phyloP scores from a whole-genome alignment of 2,113 vertebrate genomes.

The Arizona elegans region DNA sequence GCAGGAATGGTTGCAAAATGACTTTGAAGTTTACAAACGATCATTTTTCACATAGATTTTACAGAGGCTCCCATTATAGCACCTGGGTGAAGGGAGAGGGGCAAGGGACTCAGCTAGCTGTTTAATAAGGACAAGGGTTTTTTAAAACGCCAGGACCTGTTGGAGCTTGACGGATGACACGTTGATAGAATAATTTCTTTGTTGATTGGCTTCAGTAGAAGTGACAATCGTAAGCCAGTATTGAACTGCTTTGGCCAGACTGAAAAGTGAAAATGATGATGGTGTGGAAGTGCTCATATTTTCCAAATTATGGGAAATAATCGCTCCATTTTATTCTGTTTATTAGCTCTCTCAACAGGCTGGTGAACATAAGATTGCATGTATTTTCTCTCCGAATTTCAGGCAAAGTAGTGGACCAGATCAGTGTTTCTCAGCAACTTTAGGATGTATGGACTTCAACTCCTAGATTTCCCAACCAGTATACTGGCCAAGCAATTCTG shows the following conservation, averaged over 20 bases:
- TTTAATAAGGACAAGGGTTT: not conserved
- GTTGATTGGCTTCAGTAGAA: not conserved
- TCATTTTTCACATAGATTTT: not conserved
- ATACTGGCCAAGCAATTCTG: not conserved
- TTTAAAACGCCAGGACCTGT: not conserved
- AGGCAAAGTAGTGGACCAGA: not conserved
- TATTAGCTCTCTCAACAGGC: not conserved
- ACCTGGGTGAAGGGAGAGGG: not conserved
- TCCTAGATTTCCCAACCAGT: not conserved
- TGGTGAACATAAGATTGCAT: not conserved
- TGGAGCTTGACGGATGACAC: not conserved
- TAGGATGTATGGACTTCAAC: not conserved
- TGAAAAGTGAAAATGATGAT: not conserved
- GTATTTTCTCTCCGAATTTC: not conserved
- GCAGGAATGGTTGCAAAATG: not conserved
- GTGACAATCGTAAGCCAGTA: not conserved
- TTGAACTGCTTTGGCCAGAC: not conserved
- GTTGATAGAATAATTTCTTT: not conserved
- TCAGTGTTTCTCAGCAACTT: not conserved
- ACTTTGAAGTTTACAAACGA: not conserved
- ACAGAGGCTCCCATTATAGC: not conserved
- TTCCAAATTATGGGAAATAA: not conserved
- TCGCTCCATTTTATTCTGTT: not conserved
- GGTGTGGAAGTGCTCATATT: not conserved
- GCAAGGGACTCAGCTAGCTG: not conserved